Conservation (phyloP, 1,140 invertebrate genomes). For the Monochamus saltuarius region DNA sequence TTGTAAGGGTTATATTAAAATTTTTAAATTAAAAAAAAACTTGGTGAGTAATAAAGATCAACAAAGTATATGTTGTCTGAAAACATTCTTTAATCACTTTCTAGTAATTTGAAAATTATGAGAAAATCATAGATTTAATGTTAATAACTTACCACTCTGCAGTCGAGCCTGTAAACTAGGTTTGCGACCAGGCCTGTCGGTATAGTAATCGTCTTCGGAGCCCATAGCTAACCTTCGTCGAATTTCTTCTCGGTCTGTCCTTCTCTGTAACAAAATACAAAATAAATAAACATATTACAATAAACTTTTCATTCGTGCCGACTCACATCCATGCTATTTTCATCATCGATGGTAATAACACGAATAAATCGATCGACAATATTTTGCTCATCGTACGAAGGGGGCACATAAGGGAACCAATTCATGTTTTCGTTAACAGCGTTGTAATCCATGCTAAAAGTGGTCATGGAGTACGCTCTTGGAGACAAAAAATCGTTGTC, state of each 20-base stretch:
- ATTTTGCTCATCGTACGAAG: constrained; percentile 55
- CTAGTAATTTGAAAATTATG: too few relatives aligned
- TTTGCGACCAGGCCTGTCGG: constrained; percentile 70
- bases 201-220: constrained; percentile 75
- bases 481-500: constrained; percentile 49
- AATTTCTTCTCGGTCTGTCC: constrained; percentile 91
- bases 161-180: constrained; percentile 84
- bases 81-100: too few relatives aligned
- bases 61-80: too few relatives aligned
- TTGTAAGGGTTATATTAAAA: too few relatives aligned
- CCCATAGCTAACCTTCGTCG: constrained; percentile 85
- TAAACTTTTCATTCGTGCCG: background rate
- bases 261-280: constrained; percentile 64
- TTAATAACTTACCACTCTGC: constrained; percentile 68
- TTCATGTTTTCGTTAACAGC: constrained; percentile 53
- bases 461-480: constrained; percentile 47
- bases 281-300: background rate
- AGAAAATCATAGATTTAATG: too few relatives aligned
- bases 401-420: constrained; percentile 50
- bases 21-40: too few relatives aligned
- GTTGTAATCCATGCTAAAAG: constrained; percentile 50
- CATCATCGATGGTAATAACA: constrained; percentile 59
- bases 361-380: constrained; percentile 68
- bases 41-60: too few relatives aligned
- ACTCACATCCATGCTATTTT: constrained; percentile 51